Base-by-base conservation (phyloP, 2,888 invertebrate species). In the Apodemia zela region DNA sequence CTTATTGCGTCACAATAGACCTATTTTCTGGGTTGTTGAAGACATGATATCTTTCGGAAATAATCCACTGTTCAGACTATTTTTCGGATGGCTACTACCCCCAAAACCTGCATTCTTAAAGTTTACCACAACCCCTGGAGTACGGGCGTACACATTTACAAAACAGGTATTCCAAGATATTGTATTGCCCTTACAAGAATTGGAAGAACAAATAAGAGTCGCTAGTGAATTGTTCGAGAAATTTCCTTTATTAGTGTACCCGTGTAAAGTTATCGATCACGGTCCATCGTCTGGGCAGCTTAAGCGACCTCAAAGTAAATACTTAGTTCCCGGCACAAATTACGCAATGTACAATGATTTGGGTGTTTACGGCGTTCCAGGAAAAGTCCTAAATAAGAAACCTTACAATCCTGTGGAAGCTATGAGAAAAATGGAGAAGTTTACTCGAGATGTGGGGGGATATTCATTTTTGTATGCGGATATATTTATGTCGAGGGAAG, bases 141-240 rank as follows among this genome's bases (percentile, higher is more conserved):
- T 95, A 0, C 78, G 95, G 66, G 94, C 93, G 0, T 94, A 94
- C 77, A 95, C 95, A 0, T 95, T 95, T 74, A 94, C 94, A 0
- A 94, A 94, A 72, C 95, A 95, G 85, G 94, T 95, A 0, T 95
- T 95, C 78, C 95, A 95, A 82, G 95, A 95, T 73, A 95, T 95
- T 42, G 95, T 95, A 0, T 78, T 95, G 54, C 95, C 95, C 0
- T 92, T 95, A 62, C 84, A 92, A 42, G 94, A 94, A 75, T 79
- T 95, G 59, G 94, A 95, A 73, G 89, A 92, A 25, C 95, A 95
- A 75, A 94, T 95, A 8, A 88, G 93, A 58, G 84, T 89, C 58
- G 92, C 94, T 0, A 93, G 92, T 58, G 81, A 91, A 61, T 75
- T 95, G 4, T 95, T 95, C 76, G 94, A 95, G 71, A 93, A 93